Percentiles rank a stretch among this genome's conserved stretches.
These are phyloP conservation scores for Armadillidium nasatum DNA, from an alignment of 1,140 invertebrate species.

Conservation along the genomic window DNA sequence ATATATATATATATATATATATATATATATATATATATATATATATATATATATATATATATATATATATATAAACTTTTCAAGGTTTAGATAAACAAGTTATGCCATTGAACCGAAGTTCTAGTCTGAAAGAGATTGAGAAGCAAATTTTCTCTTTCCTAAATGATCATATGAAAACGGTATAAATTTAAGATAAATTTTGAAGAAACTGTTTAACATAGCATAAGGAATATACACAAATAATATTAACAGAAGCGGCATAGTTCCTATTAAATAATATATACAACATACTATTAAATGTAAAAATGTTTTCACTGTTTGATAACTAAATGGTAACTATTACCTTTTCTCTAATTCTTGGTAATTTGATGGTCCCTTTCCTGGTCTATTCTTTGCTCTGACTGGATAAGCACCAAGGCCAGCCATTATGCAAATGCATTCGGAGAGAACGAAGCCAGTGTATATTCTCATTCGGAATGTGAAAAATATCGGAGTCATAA, in stretches of 20 bases:
- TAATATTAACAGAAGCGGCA: neutral
- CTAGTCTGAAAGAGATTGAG: no score
- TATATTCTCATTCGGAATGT: constrained; percentile 85
- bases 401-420: constrained; percentile 86
- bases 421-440: constrained; percentile 83
- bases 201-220: neutral
- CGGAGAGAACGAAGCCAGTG: constrained; percentile 78
- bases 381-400: constrained; percentile 63
- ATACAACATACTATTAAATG: neutral
- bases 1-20: no score
- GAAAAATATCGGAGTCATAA: constrained; percentile 80
- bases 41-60: constrained; percentile 13
- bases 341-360: constrained; percentile 48
- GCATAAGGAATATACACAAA: no score
- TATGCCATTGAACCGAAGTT: no score
- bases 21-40: no score
- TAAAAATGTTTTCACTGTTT: neutral
- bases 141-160: no score
- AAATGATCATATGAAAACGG: no score
- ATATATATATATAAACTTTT: neutral
- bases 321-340: neutral
- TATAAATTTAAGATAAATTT: no score
- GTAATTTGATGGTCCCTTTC: constrained; percentile 69
- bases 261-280: neutral
- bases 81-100: no score